Conservation (phyloP, 2,113 vertebrate species). For the Pantherophis guttatus region DNA sequence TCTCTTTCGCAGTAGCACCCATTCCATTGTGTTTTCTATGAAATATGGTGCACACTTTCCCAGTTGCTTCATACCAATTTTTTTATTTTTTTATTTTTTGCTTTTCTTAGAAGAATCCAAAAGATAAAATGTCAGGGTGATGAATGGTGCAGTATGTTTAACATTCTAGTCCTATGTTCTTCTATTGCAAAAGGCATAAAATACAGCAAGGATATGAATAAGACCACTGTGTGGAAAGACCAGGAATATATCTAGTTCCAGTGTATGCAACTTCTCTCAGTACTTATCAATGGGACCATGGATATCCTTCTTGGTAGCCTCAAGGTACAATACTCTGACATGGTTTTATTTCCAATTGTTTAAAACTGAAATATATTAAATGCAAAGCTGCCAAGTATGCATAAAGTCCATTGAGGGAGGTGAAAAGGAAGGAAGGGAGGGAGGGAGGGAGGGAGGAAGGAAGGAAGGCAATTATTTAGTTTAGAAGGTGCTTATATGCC, state of each 20-base stretch:
- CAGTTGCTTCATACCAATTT: neutral
- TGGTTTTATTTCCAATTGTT: neutral
- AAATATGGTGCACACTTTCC: neutral
- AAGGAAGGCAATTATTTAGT: neutral
- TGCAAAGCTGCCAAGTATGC: neutral
- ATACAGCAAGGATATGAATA: neutral
- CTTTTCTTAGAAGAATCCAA: neutral
- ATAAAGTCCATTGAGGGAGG: neutral
- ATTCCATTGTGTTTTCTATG: neutral
- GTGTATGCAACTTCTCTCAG: neutral
- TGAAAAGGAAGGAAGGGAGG: neutral
- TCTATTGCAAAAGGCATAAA: neutral
- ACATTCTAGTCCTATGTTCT: neutral
- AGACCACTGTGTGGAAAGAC: neutral
- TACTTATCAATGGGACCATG: neutral
- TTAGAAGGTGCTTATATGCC: neutral
- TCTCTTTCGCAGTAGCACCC: neutral
- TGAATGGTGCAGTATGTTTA: neutral
- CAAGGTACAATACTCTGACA: neutral
- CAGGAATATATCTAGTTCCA: neutral
- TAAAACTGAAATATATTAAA: neutral
- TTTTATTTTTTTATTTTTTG: neutral
- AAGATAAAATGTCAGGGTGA: neutral
- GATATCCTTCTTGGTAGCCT: neutral
- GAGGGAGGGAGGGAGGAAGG: neutral